Evolutionary conservation across 2,797 vertebrate species (phyloP).

Genomic region (Manis pentadactyla): DNA sequence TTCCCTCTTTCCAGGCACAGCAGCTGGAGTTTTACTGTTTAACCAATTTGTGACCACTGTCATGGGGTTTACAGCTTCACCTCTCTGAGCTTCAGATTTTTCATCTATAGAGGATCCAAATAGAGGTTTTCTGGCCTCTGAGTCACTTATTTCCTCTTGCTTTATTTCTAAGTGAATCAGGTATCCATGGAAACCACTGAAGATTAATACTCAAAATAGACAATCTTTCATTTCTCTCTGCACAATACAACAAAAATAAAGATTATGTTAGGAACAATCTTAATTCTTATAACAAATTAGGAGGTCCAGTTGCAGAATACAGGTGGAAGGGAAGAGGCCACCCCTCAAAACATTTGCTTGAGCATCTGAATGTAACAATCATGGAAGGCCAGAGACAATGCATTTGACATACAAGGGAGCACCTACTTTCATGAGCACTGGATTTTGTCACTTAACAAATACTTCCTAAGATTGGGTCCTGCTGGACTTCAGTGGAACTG

Average conservation of each 20-base stretch:
- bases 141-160: neutral
- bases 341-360: neutral
- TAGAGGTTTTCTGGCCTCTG: neutral
- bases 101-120: neutral
- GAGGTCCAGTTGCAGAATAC: neutral
- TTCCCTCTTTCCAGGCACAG: neutral
- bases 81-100: neutral
- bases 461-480: neutral
- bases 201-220: constrained; percentile 71
- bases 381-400: neutral
- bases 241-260: constrained; percentile 57
- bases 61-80: neutral
- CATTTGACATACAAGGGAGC: neutral
- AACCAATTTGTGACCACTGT: neutral
- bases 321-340: neutral
- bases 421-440: neutral
- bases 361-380: neutral
- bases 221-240: constrained; percentile 50
- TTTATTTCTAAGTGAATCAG: constrained; percentile 53
- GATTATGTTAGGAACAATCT: neutral
- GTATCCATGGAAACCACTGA: constrained; percentile 76
- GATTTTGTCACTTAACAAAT: neutral
- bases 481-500: neutral
- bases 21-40: neutral
- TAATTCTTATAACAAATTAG: constrained; percentile 52